phyloP scores from a whole-genome alignment of 1,140 invertebrate genomes.

The Teleogryllus occipitalis region DNA sequence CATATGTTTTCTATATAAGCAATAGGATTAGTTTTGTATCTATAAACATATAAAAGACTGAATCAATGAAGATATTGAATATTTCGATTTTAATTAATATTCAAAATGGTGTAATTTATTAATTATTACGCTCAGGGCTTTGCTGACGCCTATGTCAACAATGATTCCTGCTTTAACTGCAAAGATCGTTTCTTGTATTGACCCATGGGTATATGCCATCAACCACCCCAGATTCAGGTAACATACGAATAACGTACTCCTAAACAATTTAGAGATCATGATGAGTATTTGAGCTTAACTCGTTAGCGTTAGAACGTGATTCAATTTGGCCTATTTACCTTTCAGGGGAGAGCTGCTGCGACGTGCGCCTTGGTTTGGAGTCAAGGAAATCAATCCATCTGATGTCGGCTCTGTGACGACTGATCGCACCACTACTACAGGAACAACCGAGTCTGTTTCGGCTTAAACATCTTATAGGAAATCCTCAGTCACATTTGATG shows the following conservation, averaged over 20 bases:
- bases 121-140: constrained; percentile 35
- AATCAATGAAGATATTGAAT: too few relatives aligned
- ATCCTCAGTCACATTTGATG: too few relatives aligned
- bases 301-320: too few relatives aligned
- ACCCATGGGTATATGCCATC: constrained; percentile 71
- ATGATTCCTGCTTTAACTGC: constrained; percentile 65
- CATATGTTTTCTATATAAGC: constrained; percentile 6
- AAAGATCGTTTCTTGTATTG: constrained; percentile 65
- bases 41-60: not conserved
- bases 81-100: not conserved
- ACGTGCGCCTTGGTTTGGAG: not conserved
- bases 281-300: not conserved
- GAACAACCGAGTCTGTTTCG: not conserved
- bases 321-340: constrained; percentile 20
- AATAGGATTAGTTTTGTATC: not conserved
- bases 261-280: not conserved
- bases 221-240: constrained; percentile 64
- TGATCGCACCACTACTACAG: not conserved
- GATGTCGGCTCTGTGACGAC: not conserved
- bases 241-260: not conserved
- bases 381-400: not conserved
- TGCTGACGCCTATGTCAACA: constrained; percentile 56
- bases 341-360: not conserved
- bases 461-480: too few relatives aligned
- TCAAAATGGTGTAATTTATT: not conserved